These are phyloP conservation scores for Struthidea cinerea DNA, from an alignment of 2,113 vertebrate genomes.

Conservation along the genomic window DNA sequence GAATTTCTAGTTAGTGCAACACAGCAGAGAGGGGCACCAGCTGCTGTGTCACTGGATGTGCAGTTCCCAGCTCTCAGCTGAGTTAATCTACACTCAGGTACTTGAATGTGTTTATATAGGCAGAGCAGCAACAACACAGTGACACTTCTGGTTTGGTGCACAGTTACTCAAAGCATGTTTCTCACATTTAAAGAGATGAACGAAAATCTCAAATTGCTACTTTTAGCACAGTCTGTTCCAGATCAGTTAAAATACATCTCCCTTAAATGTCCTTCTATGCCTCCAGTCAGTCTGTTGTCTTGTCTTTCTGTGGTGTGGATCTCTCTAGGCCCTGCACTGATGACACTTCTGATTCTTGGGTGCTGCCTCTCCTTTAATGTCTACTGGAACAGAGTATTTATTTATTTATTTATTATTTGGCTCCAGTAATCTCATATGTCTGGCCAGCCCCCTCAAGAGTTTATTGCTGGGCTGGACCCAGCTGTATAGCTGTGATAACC, in stretches of 20 bases:
- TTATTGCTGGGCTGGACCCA: neutral
- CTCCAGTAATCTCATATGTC: neutral
- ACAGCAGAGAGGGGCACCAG: neutral
- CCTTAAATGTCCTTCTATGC: accelerated
- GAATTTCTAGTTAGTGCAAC: neutral
- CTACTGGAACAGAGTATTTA: neutral
- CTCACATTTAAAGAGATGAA: neutral
- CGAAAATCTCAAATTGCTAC: neutral
- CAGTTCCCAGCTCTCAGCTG: neutral
- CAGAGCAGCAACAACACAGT: neutral
- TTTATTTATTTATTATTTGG: neutral
- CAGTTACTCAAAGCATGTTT: neutral
- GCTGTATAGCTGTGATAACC: neutral
- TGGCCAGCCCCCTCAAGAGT: neutral
- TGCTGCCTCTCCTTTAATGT: neutral
- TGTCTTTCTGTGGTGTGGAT: neutral
- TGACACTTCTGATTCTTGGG: neutral
- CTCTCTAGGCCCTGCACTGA: neutral
- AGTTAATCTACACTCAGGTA: neutral
- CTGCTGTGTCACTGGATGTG: neutral
- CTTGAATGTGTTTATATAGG: neutral
- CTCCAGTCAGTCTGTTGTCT: neutral
- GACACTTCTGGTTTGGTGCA: neutral
- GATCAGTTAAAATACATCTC: neutral
- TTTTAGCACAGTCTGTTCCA: neutral